Conservation (phyloP, 2,113 vertebrate species). For the Burhinus bistriatus region DNA sequence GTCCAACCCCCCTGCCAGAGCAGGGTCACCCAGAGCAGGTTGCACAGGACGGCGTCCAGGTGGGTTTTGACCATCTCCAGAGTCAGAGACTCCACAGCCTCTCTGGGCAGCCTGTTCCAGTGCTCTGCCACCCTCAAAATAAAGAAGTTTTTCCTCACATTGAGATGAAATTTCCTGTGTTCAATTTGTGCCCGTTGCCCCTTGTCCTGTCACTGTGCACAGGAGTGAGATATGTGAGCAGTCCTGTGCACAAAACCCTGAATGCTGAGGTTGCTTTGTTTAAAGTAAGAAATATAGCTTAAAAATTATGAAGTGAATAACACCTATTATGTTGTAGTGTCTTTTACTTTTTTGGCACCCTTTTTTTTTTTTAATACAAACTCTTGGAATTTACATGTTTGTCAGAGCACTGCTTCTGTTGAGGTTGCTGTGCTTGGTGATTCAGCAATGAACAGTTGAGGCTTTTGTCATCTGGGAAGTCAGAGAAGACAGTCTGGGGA, state of each 20-base stretch:
- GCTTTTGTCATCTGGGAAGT: slow-evolving; percentile 1
- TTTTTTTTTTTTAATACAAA: not conserved
- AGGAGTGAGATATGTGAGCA: not conserved
- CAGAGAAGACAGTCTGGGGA: not conserved
- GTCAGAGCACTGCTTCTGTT: not conserved
- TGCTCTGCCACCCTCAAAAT: too few relatives aligned
- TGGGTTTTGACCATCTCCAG: too few relatives aligned
- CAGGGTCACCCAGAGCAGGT: too few relatives aligned
- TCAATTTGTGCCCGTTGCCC: too few relatives aligned
- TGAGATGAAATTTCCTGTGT: too few relatives aligned
- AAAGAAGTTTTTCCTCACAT: too few relatives aligned
- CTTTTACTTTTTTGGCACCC: not conserved
- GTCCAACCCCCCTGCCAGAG: too few relatives aligned
- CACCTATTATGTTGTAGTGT: not conserved
- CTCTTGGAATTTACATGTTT: not conserved
- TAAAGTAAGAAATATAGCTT: not conserved
- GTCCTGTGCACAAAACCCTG: not conserved
- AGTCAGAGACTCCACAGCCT: too few relatives aligned
- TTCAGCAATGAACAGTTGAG: not conserved
- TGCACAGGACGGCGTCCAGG: too few relatives aligned
- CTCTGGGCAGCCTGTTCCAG: too few relatives aligned
- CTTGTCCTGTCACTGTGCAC: too few relatives aligned
- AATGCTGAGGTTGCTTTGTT: not conserved
- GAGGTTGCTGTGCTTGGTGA: not conserved
- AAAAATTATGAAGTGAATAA: not conserved